Evolutionary conservation across 2,888 invertebrate species (phyloP), one percentile per base, ranked within the genome.

Genomic region (Lumbricus terrestris): DNA sequence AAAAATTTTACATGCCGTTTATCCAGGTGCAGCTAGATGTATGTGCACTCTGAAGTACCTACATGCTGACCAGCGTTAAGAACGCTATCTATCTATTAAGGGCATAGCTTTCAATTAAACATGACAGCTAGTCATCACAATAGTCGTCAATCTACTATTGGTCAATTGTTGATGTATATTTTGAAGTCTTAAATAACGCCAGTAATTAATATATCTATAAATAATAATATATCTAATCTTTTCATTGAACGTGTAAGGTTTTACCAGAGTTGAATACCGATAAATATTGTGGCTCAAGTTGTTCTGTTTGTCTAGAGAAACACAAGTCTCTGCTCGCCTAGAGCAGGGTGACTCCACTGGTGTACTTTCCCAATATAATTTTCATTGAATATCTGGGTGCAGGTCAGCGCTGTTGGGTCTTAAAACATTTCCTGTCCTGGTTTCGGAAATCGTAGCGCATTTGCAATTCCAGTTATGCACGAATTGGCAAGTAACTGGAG

Each of bases 401-500:
- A 54, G 3, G 69, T 69, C 29, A 69, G 2, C 11, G n/a, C 69
- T 69, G 69, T n/a, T 69, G 69, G 69, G 69, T 69, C 29, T n/a
- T 69, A 69, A 69, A 69, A n/a, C 69, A n/a, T n/a, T 69, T 69
- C 69, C 69, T n/a, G 69, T 69, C 29, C 69, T n/a, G 69, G 29
- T 29, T 8, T n/a, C 6, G 29, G n/a, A 29, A 69, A n/a, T 69
- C n/a, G 11, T 69, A 69, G 29, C n/a, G n/a, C 69, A 69, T 69
- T 69, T n/a, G n/a, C 69, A 69, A 69, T 69, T 69, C 69, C 69
- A 69, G 69, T n/a, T 69, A n/a, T 69, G 69, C 69, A 69, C n/a
- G 69, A n/a, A 29, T n/a, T n/a, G 8, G 29, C n/a, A 11, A 69
- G 69, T 69, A 69, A 69, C 69, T n/a, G 69, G 69, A 69, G 69